A percentile compares a stretch with the other conserved stretches of the same genome.
Conservation (phyloP, 1,140 invertebrate species). For the Rhynchophorus ferrugineus region DNA sequence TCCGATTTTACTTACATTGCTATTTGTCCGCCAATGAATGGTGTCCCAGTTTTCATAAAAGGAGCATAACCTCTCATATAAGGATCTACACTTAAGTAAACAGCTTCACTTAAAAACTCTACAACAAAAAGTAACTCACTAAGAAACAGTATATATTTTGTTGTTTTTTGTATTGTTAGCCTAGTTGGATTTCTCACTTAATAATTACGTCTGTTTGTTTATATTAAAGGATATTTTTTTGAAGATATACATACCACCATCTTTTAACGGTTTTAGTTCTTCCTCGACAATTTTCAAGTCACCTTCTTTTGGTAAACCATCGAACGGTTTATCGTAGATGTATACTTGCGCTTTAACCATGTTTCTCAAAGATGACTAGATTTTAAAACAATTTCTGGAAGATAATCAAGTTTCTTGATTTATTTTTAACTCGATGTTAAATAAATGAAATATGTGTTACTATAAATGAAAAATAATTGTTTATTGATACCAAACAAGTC, state of each 20-base stretch:
- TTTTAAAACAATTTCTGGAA: too few species aligned
- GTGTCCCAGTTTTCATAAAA: conserved; percentile 44
- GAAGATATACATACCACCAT: conserved; percentile 54
- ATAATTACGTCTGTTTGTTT: too few species aligned
- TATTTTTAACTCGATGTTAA: too few species aligned
- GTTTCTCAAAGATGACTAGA: too few species aligned
- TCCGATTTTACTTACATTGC: conserved; percentile 44
- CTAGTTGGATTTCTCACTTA: too few species aligned
- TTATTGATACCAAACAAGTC: too few species aligned
- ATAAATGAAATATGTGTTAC: too few species aligned
- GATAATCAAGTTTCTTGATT: too few species aligned
- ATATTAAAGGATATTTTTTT: too few species aligned
- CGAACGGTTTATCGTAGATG: conserved; percentile 53
- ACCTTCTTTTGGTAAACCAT: conserved; percentile 52
- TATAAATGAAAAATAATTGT: too few species aligned
- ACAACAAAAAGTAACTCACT: not conserved
- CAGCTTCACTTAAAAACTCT: conserved; percentile 56
- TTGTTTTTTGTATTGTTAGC: conserved; percentile 26
- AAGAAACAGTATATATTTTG: conserved; percentile 41
- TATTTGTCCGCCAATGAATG: conserved; percentile 57
- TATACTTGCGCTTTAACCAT: conserved; percentile 54
- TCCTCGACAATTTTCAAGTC: conserved; percentile 58
- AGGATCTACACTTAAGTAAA: conserved; percentile 63
- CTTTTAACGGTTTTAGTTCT: conserved; percentile 50
- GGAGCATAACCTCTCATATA: conserved; percentile 57